A percentile compares a stretch with the other conserved stretches of the same genome.
Conservation (phyloP, 2,888 invertebrate genomes). For the Drosophila peninsularis region DNA sequence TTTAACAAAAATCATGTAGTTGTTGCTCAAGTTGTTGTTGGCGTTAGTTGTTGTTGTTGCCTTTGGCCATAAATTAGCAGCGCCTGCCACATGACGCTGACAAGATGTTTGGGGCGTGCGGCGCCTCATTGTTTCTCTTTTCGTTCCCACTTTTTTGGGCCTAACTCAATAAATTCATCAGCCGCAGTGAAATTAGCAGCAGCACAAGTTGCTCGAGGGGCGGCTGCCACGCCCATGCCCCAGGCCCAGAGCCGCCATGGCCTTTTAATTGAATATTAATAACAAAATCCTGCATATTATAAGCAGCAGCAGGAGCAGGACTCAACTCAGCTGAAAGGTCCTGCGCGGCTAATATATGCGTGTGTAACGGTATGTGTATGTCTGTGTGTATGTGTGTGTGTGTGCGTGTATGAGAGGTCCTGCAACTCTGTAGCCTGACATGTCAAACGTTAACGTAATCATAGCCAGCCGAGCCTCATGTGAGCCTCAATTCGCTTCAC, state of each 20-base stretch:
- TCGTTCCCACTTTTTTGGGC: conserved; percentile 14
- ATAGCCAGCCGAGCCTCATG: conserved; percentile 24
- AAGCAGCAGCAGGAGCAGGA: conserved; percentile 27
- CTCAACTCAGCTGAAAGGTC: conserved; percentile 1
- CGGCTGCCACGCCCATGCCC: neutral
- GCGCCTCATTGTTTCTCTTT: neutral
- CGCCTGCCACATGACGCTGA: conserved; percentile 54
- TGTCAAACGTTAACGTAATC: conserved; percentile 69
- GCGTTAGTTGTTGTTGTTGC: neutral
- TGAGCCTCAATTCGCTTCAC: conserved; percentile 27
- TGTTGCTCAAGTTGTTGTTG: conserved; percentile 1
- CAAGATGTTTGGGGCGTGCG: conserved; percentile 35
- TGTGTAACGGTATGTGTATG: neutral
- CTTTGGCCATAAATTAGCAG: conserved; percentile 49
- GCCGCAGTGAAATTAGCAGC: conserved; percentile 35
- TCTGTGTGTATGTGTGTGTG: conserved; percentile 1
- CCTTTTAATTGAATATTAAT: conserved; percentile 78
- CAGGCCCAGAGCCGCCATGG: neutral
- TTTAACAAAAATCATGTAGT: conserved; percentile 16
- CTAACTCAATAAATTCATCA: conserved; percentile 61
- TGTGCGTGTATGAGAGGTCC: conserved; percentile 13
- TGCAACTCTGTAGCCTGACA: conserved; percentile 34
- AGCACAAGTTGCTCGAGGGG: neutral
- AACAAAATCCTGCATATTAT: conserved; percentile 76
- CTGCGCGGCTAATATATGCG: conserved; percentile 14